These are phyloP conservation scores for Biston stratarius DNA, from an alignment of 2,888 invertebrate species.

Conservation along the genomic window DNA sequence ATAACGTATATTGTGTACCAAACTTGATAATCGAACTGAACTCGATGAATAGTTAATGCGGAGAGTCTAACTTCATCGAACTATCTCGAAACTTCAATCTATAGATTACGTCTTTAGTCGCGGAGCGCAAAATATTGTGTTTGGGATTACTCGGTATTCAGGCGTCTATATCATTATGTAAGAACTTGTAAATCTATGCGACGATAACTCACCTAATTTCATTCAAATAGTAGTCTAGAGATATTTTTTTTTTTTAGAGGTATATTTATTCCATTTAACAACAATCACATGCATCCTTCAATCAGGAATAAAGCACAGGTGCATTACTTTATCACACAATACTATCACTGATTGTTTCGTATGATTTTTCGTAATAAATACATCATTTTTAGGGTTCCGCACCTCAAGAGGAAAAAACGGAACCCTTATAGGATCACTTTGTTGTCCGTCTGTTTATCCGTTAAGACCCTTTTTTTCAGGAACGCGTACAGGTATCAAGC, in stretches of 20 bases:
- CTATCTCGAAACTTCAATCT: conserved; percentile 20
- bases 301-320: conserved; percentile 6
- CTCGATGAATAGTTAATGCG: conserved; percentile 27
- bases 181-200: neutral
- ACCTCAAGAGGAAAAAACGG: no score
- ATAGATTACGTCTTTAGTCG: conserved; percentile 8
- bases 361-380: neutral
- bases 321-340: conserved; percentile 19
- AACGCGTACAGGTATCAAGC: no score
- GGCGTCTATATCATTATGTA: neutral
- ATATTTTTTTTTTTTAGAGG: no score
- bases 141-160: neutral
- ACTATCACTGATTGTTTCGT: conserved; percentile 18
- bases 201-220: neutral
- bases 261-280: neutral
- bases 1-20: conserved; percentile 11
- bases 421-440: no score
- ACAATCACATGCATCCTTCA: neutral
- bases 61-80: conserved; percentile 15
- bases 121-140: neutral
- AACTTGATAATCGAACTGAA: conserved; percentile 15
- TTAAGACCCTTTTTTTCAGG: no score
- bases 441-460: no score
- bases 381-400: no score
- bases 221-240: neutral